Percentiles rank a stretch among this genome's conserved stretches.
phyloP scores from a whole-genome alignment of 1,140 invertebrate genomes.

The Teleopsis dalmanni region DNA sequence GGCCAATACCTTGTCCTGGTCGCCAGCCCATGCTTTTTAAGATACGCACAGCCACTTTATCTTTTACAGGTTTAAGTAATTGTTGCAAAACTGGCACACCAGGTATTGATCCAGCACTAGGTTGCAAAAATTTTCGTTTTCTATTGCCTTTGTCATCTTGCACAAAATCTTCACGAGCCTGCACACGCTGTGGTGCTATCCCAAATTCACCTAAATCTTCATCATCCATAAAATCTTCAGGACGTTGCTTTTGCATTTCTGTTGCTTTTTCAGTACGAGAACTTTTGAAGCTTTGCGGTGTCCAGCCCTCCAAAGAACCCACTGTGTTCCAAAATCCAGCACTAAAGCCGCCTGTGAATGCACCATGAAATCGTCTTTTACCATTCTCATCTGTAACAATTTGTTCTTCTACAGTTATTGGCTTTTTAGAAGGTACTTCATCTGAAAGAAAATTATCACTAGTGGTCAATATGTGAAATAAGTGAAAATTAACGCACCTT shows the following conservation, averaged over 20 bases:
- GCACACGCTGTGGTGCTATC: conserved; percentile 80
- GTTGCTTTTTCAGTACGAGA: conserved; percentile 63
- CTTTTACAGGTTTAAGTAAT: conserved; percentile 69
- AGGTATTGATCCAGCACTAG: conserved; percentile 64
- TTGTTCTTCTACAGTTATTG: conserved; percentile 79
- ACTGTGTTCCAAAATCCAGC: conserved; percentile 97
- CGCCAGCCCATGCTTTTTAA: conserved; percentile 85
- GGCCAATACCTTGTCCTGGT: conserved; percentile 85
- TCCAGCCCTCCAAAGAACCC: conserved; percentile 92
- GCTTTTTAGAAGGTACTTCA: conserved; percentile 69
- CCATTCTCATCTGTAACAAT: conserved; percentile 85
- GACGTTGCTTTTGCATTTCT: conserved; percentile 49
- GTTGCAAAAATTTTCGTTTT: conserved; percentile 44
- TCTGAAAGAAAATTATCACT: conserved; percentile 48
- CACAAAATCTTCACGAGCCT: conserved; percentile 68
- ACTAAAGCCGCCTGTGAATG: conserved; percentile 98
- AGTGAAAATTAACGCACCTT: conserved; percentile 52
- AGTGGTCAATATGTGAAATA: background rate
- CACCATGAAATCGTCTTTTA: conserved; percentile 91
- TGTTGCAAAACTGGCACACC: conserved; percentile 70
- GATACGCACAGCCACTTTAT: conserved; percentile 81
- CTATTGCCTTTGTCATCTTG: conserved; percentile 38
- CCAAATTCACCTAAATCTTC: conserved; percentile 94
- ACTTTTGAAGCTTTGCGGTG: conserved; percentile 85
- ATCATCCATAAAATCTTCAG: conserved; percentile 98